Conservation (phyloP, 1,140 invertebrate species). For the Magallana ariakensis region DNA sequence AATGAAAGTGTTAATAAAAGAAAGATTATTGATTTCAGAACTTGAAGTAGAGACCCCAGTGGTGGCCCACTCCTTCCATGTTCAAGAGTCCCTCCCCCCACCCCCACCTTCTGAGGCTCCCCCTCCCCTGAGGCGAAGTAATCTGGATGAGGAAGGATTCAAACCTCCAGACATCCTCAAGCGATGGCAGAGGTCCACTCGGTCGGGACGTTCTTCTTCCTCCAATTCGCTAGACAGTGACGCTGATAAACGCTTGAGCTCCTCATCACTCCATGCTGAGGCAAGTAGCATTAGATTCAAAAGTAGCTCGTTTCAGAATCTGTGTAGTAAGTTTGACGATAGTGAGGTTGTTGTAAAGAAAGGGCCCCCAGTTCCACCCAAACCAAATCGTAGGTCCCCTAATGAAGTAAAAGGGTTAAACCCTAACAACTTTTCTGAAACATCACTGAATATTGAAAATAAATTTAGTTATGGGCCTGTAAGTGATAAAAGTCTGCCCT, state of each 20-base stretch:
- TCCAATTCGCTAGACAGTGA: conserved; percentile 35
- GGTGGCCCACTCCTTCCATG: neutral
- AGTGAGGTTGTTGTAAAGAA: neutral
- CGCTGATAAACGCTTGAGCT: conserved; percentile 31
- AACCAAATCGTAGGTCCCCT: neutral
- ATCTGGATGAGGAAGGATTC: conserved; percentile 27
- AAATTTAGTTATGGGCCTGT: neutral
- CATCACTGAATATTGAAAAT: neutral
- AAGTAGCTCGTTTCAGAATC: conserved; percentile 9
- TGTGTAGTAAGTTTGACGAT: conserved; percentile 23
- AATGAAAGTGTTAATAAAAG: neutral
- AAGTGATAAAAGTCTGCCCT: neutral
- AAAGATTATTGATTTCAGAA: neutral
- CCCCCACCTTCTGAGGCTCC: conserved; percentile 29
- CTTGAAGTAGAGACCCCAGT: neutral
- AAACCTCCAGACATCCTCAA: conserved; percentile 69
- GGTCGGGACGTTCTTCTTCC: conserved; percentile 40
- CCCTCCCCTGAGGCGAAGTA: conserved; percentile 36
- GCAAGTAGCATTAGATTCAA: conserved; percentile 18
- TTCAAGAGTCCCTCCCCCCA: conserved; percentile 23
- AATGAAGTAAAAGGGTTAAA: neutral
- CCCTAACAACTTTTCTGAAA: conserved; percentile 12
- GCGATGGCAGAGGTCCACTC: conserved; percentile 68
- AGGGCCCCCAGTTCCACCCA: neutral
- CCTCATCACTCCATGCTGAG: conserved; percentile 17